These are phyloP conservation scores for Heterotilapia buettikoferi DNA, from an alignment of 2,113 vertebrate genomes.

Conservation along the genomic window DNA sequence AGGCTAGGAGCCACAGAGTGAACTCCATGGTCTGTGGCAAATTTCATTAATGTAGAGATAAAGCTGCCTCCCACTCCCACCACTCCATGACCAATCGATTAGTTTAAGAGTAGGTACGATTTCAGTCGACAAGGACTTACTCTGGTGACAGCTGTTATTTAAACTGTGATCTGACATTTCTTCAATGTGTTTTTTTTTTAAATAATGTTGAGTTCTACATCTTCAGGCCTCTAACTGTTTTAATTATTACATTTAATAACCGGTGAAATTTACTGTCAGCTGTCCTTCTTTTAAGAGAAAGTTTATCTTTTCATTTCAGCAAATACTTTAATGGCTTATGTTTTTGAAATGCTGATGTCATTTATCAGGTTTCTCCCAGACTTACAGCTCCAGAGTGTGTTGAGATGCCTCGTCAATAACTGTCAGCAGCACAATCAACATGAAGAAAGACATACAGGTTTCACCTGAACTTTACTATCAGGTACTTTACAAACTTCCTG, in stretches of 20 bases:
- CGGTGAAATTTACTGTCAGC: not conserved
- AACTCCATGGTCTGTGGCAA: not conserved
- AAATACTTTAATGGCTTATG: not conserved
- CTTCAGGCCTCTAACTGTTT: not conserved
- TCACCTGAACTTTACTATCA: not conserved
- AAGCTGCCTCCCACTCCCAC: not conserved
- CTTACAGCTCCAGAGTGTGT: not conserved
- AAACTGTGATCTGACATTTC: not conserved
- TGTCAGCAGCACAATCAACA: not conserved
- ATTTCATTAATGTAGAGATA: not conserved
- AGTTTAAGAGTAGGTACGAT: not conserved
- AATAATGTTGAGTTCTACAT: not conserved
- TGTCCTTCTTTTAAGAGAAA: not conserved
- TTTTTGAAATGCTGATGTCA: not conserved
- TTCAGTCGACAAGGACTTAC: not conserved
- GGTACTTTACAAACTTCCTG: not conserved
- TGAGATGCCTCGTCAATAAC: not conserved
- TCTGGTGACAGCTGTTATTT: not conserved
- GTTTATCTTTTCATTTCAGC: not conserved
- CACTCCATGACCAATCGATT: not conserved
- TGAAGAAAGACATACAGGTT: not conserved
- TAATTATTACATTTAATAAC: not conserved
- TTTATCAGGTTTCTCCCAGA: not conserved
- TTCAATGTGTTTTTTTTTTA: not conserved
- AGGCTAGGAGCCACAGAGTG: not conserved